Evolutionary conservation across 2,113 vertebrate species (phyloP).

Genomic region (Bubo blakistoni): DNA sequence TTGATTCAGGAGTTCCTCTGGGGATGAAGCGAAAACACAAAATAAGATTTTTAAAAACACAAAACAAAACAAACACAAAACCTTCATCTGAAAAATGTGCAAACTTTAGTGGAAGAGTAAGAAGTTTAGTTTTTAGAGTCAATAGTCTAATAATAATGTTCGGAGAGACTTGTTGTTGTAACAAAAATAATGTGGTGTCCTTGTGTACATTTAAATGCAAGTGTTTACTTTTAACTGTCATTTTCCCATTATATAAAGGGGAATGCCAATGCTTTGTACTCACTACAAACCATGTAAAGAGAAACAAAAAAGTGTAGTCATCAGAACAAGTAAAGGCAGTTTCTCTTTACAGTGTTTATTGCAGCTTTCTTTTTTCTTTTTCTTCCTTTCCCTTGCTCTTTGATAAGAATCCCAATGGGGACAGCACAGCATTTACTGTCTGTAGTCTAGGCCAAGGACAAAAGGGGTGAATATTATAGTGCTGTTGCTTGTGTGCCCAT

Average conservation of each 20-base stretch:
- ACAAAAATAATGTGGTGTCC: background rate
- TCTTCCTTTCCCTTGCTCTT: background rate
- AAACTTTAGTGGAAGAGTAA: background rate
- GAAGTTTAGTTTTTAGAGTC: background rate
- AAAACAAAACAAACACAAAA: background rate
- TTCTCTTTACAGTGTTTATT: constrained; percentile 1
- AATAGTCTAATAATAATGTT: background rate
- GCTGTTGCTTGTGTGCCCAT: background rate
- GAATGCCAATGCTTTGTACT: constrained; percentile 11
- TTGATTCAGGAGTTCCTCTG: background rate
- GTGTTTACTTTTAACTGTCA: constrained; percentile 26
- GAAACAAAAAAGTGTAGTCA: background rate
- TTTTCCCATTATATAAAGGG: background rate
- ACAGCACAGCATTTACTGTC: background rate
- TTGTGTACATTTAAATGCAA: background rate
- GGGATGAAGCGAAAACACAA: background rate
- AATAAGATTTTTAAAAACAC: background rate
- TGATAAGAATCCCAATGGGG: background rate
- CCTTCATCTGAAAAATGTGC: background rate
- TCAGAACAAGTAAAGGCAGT: constrained; percentile 15
- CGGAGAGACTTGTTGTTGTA: background rate
- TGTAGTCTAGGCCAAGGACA: background rate
- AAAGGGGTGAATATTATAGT: background rate
- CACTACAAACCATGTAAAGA: background rate
- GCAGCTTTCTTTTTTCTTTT: background rate